Evolutionary conservation across 2,797 vertebrate genomes (phyloP), one percentile per base, ranked within the genome.

Genomic region (Sebastiscus tertius): DNA sequence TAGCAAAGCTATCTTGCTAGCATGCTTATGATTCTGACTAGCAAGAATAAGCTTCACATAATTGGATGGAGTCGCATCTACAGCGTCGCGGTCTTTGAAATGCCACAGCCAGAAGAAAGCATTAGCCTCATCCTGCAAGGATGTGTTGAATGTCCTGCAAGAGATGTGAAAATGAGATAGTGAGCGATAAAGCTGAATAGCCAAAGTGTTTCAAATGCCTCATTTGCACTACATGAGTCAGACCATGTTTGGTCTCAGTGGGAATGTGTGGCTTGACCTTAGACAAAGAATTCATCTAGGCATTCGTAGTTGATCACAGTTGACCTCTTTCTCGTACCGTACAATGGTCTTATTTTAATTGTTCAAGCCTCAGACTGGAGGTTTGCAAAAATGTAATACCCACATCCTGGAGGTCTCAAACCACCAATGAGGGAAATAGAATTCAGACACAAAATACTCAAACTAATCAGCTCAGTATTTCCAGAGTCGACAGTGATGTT

Each of bases 151-250:
- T 78, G 92, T 88, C 90, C 88, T 63, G 80, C 79, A 77, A 75
- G 87, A 93, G 93, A 94, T 94, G 83, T 85, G 82, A 87, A 79
- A 87, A 78, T 12, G 71, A 91, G 95, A 96, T 95, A 85, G 73
- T 24, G 67, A 27, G 81, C 88, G 73, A 92, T 88, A 86, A 89
- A 88, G 72, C 87, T 93, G 93, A 95, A 94, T 93, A 87, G 90
- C 79, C 72, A 70, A 84, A 90, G 86, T 93, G 92, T 94, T 92
- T 94, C 89, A 88, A 88, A 94, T 88, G 91, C 90, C 93, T 93
- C 92, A 92, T 94, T 95, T 93, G 93, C 94, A 93, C 90, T 78
- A 91, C 87, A 90, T 89, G 92, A 93, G 89, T 95, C 93, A 93
- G 84, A 86, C 80, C 90, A 67, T 80, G 85, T 91, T 94, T 82